A percentile compares a stretch with the other conserved stretches of the same genome.
phyloP scores from a whole-genome alignment of 1,140 invertebrate genomes.

The Laodelphax striatellus region DNA sequence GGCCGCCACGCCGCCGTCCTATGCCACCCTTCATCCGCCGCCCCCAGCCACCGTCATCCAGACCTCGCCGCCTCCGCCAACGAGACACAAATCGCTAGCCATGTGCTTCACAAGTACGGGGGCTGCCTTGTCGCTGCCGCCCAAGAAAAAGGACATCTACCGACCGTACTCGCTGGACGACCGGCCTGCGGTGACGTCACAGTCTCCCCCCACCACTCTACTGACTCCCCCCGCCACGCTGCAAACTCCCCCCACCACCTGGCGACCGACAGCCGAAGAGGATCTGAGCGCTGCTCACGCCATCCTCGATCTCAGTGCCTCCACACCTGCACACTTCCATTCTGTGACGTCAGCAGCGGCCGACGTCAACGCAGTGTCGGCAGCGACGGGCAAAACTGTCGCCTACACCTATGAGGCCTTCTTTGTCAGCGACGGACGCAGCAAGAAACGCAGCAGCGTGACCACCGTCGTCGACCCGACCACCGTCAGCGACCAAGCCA shows the following conservation, averaged over 20 bases:
- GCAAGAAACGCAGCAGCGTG: conserved; percentile 39
- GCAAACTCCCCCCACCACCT: conserved; percentile 11
- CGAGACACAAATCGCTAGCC: conserved; percentile 42
- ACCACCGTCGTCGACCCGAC: neutral
- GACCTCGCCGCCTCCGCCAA: conserved; percentile 22
- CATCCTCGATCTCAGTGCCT: conserved; percentile 74
- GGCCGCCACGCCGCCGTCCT: conserved; percentile 32
- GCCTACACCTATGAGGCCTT: conserved; percentile 89
- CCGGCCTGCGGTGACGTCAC: conserved; percentile 29
- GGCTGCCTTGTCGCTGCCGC: conserved; percentile 63
- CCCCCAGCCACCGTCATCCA: conserved; percentile 26
- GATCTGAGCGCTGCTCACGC: conserved; percentile 74
- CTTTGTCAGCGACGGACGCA: conserved; percentile 86
- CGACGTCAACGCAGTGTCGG: conserved; percentile 18
- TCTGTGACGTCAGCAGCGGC: neutral
- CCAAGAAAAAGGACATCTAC: conserved; percentile 81
- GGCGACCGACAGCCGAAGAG: conserved; percentile 35
- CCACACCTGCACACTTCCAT: conserved; percentile 46
- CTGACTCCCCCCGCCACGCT: no score
- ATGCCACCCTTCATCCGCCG: conserved; percentile 48
- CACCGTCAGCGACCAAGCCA: neutral
- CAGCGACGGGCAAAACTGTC: conserved; percentile 53
- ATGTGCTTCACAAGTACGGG: conserved; percentile 77
- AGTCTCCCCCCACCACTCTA: conserved; percentile 7
- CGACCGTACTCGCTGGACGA: conserved; percentile 69